Percentiles rank a stretch among this genome's conserved stretches.
These are phyloP conservation scores for Equus przewalskii DNA, from an alignment of 2,113 vertebrate genomes.

Conservation along the genomic window DNA sequence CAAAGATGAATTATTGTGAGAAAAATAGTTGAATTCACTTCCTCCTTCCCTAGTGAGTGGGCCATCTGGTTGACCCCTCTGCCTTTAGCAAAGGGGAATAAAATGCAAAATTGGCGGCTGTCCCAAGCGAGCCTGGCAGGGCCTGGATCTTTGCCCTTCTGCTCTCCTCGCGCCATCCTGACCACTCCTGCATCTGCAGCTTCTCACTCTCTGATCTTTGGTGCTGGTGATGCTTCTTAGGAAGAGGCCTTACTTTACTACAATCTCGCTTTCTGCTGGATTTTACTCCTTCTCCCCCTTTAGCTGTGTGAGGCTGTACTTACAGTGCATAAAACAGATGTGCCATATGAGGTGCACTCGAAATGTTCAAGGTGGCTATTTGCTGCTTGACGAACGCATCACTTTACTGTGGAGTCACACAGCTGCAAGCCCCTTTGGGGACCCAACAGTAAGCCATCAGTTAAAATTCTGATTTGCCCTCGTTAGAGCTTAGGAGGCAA, in stretches of 20 bases:
- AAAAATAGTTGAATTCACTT: not conserved
- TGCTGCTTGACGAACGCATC: accelerated
- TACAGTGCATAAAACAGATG: accelerated
- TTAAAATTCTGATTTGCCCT: too few species aligned
- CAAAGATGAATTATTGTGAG: not conserved
- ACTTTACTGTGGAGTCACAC: accelerated
- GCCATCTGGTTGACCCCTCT: slow-evolving; percentile 70
- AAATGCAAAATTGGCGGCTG: slow-evolving; percentile 28
- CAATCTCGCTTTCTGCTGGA: too few species aligned
- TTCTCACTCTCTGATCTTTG: accelerated
- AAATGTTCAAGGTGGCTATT: accelerated
- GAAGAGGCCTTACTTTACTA: not conserved
- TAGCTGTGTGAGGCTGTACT: not conserved
- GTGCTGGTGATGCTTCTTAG: accelerated
- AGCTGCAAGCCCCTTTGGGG: accelerated
- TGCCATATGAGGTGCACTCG: accelerated
- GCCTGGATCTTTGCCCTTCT: not conserved
- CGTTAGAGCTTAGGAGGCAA: accelerated
- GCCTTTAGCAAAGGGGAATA: slow-evolving; percentile 1
- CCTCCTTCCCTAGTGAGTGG: slow-evolving; percentile 18
- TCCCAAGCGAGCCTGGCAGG: not conserved
- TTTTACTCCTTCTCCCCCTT: too few species aligned
- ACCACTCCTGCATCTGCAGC: accelerated
- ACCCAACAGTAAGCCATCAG: too few species aligned
- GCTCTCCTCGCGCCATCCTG: not conserved